A percentile compares a stretch with the other conserved stretches of the same genome.
These are phyloP conservation scores for Dicerorhinus sumatrensis DNA, from an alignment of 2,113 vertebrate genomes.

Conservation along the genomic window DNA sequence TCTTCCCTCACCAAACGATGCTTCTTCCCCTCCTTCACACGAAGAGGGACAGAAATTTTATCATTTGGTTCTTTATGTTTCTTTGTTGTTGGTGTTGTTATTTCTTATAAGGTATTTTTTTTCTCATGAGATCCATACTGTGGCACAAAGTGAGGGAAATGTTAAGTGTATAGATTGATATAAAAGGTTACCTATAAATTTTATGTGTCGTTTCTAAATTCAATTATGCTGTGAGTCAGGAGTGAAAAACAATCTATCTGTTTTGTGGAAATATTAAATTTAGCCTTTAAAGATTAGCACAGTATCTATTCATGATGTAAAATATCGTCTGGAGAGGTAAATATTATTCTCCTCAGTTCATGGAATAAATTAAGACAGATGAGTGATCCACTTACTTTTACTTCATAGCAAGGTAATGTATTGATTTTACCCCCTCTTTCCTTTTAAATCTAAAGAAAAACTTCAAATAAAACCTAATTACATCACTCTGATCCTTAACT, in stretches of 20 bases:
- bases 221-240: not conserved
- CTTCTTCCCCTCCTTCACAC: not conserved
- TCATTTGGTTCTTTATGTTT: not conserved
- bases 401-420: constrained; percentile 75
- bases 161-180: not conserved
- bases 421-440: constrained; percentile 79
- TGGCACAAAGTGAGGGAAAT: not conserved
- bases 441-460: constrained; percentile 81
- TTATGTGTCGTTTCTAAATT: accelerated
- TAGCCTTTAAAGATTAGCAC: constrained; percentile 50
- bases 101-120: not conserved
- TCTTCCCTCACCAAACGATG: not conserved
- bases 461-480: constrained; percentile 85
- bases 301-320: constrained; percentile 8
- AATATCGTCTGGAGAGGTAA: constrained; percentile 13
- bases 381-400: constrained; percentile 76
- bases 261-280: constrained; percentile 24
- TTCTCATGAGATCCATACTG: not conserved
- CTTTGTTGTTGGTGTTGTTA: not conserved
- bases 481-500: constrained; percentile 81
- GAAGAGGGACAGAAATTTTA: not conserved
- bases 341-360: constrained; percentile 44
- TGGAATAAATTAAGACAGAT: constrained; percentile 74
- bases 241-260: not conserved
- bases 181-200: not conserved